These are phyloP conservation scores for Etheostoma cragini DNA, from an alignment of 2,113 vertebrate genomes.

Conservation along the genomic window DNA sequence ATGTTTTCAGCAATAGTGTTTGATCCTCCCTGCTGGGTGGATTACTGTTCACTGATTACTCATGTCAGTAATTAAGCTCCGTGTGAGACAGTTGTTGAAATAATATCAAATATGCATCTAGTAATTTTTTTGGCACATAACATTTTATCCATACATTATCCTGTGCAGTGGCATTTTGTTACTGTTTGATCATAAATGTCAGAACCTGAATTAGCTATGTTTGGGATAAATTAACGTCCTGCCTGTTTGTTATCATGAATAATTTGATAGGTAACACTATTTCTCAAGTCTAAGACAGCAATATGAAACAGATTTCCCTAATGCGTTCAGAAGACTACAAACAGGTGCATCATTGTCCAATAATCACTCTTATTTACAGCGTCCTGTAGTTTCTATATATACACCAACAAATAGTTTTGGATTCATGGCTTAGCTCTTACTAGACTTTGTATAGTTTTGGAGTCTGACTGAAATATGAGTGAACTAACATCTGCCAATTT, in stretches of 20 bases:
- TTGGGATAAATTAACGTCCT: slow-evolving; percentile 54
- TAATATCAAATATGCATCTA: slow-evolving; percentile 5
- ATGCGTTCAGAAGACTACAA: not conserved
- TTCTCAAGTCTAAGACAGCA: not conserved
- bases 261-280: not conserved
- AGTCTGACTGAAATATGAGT: too few species aligned
- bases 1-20: slow-evolving; percentile 14
- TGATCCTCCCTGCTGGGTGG: slow-evolving; percentile 14
- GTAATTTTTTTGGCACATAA: slow-evolving; percentile 39
- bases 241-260: slow-evolving; percentile 33
- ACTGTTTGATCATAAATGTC: slow-evolving; percentile 17
- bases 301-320: not conserved
- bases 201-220: slow-evolving; percentile 30
- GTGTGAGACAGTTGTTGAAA: slow-evolving; percentile 22
- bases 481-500: too few species aligned
- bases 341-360: not conserved
- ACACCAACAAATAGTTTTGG: too few species aligned
- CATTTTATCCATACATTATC: slow-evolving; percentile 37
- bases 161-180: slow-evolving; percentile 23
- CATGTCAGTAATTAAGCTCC: slow-evolving; percentile 13
- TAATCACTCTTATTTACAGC: not conserved
- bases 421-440: too few species aligned
- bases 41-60: slow-evolving; percentile 1
- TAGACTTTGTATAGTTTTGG: too few species aligned
- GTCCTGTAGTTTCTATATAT: not conserved